Conservation (phyloP, 2,113 vertebrate genomes). For the Empidonax alnorum region DNA sequence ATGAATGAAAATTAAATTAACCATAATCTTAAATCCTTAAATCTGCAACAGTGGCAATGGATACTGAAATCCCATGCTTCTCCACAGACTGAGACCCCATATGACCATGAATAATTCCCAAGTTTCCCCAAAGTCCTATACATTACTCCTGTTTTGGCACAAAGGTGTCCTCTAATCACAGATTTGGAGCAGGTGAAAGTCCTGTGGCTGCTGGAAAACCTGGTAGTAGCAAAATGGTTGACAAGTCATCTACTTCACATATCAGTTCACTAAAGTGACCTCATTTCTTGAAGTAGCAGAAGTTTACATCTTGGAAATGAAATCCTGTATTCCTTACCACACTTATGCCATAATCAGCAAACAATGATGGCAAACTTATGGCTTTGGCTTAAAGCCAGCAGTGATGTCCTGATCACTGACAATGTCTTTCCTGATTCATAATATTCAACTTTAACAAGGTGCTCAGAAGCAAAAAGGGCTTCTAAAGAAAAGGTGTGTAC, state of each 20-base stretch:
- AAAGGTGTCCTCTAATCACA: background rate
- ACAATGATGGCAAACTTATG: too few species aligned
- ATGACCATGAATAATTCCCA: background rate
- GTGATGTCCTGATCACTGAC: background rate
- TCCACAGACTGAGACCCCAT: background rate
- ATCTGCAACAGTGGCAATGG: background rate
- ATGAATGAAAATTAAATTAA: background rate
- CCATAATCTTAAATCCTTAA: background rate
- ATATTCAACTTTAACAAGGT: background rate
- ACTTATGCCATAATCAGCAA: background rate
- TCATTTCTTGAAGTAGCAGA: background rate
- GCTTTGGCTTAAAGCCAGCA: background rate
- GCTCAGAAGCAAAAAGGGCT: background rate
- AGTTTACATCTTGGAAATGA: background rate
- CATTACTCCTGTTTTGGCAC: background rate
- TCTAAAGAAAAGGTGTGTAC: background rate
- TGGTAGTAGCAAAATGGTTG: background rate
- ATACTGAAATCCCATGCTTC: background rate
- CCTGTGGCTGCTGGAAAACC: background rate
- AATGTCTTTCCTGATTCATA: background rate
- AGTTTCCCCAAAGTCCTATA: background rate
- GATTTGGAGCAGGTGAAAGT: background rate
- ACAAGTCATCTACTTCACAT: background rate
- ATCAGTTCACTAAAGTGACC: background rate
- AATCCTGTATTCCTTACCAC: background rate